phyloP scores from a whole-genome alignment of 2,888 invertebrate genomes.

The Dynastes hyllus region DNA sequence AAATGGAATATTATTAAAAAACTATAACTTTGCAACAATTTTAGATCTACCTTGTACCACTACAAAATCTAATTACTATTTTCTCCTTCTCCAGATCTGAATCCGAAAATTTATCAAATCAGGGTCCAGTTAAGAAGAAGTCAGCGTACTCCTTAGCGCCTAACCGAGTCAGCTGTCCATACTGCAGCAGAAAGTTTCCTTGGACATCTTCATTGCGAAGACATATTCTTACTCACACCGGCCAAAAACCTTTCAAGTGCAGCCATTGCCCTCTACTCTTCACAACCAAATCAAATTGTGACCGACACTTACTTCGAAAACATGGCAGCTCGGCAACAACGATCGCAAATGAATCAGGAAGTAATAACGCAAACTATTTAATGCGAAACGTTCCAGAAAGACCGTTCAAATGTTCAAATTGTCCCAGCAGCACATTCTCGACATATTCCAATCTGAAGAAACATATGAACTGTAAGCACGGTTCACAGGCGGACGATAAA shows the following conservation, averaged over 20 bases:
- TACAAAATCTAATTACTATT: neutral
- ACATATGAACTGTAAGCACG: conserved; percentile 84
- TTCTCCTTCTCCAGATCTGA: conserved; percentile 74
- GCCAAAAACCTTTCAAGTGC: conserved; percentile 97
- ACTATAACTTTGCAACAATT: too few relatives aligned
- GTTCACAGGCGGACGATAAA: conserved; percentile 70
- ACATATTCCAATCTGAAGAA: conserved; percentile 86
- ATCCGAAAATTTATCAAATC: conserved; percentile 74
- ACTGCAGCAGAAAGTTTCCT: conserved; percentile 95
- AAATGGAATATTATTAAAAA: too few relatives aligned
- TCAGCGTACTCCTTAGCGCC: conserved; percentile 97
- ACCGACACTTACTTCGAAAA: conserved; percentile 92
- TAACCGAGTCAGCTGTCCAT: conserved; percentile 94
- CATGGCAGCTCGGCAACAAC: conserved; percentile 78
- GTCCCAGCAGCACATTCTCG: conserved; percentile 88
- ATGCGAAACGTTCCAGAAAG: conserved; percentile 83
- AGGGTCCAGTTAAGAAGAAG: conserved; percentile 84
- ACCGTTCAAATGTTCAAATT: conserved; percentile 86
- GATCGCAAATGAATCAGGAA: conserved; percentile 64
- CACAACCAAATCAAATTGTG: conserved; percentile 98
- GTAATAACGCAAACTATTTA: conserved; percentile 69
- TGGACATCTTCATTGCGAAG: conserved; percentile 97
- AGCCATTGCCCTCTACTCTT: conserved; percentile 94
- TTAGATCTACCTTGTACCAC: neutral
- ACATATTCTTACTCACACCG: conserved; percentile 96